A percentile compares a stretch with the other conserved stretches of the same genome.
These are phyloP conservation scores for Anticlea derivata DNA, from an alignment of 2,888 invertebrate species.

Conservation along the genomic window DNA sequence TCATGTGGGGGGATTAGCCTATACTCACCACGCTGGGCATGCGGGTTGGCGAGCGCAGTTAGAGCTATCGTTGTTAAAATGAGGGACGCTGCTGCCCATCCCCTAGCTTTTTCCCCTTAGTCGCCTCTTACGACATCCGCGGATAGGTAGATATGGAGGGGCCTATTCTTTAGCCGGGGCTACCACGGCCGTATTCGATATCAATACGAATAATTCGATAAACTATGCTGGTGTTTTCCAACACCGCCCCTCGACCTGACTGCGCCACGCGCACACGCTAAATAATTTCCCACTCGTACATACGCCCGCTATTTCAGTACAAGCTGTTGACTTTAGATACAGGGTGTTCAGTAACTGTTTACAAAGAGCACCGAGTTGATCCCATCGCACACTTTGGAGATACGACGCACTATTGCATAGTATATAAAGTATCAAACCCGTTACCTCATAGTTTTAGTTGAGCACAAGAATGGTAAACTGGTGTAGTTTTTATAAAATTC, in stretches of 20 bases:
- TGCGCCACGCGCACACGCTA: constrained; percentile 7
- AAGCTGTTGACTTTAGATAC: constrained; percentile 45
- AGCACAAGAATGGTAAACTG: constrained; percentile 32
- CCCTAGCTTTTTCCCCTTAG: too few species aligned
- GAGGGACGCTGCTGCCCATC: too few species aligned
- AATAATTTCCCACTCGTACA: constrained; percentile 11
- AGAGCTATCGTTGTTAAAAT: too few species aligned
- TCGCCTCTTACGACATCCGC: too few species aligned
- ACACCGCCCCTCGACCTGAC: neutral
- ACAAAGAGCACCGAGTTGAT: constrained; percentile 41
- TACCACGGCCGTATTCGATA: too few species aligned
- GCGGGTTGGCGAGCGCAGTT: too few species aligned
- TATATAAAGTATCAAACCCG: constrained; percentile 26
- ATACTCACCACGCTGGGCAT: too few species aligned
- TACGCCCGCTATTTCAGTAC: constrained; percentile 26
- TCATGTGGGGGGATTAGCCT: too few species aligned
- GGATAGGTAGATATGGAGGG: too few species aligned
- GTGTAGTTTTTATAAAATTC: constrained; percentile 4
- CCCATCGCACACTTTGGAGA: constrained; percentile 53
- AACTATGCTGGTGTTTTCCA: too few species aligned
- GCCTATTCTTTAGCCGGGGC: too few species aligned
- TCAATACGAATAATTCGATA: too few species aligned
- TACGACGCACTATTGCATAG: constrained; percentile 32
- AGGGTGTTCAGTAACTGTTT: constrained; percentile 50
- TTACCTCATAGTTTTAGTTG: constrained; percentile 27